Percentiles rank a stretch among this genome's conserved stretches.
phyloP scores from a whole-genome alignment of 1,140 invertebrate species.

The Drosophila willistoni region DNA sequence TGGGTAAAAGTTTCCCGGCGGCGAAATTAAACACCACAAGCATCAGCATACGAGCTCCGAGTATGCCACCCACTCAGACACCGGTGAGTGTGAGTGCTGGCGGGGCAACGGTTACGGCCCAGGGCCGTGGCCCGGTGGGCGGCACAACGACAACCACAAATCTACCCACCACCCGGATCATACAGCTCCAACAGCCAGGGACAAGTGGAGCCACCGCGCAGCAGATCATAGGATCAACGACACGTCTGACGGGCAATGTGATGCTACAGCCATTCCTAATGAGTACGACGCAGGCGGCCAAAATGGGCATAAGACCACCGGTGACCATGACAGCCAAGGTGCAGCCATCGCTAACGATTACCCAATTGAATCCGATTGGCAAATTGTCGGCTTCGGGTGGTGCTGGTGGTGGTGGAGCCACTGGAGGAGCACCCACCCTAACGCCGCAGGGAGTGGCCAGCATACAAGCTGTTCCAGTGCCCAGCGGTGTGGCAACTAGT shows the following conservation, averaged over 20 bases:
- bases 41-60: constrained; percentile 80
- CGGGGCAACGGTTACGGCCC: constrained; percentile 51
- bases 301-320: constrained; percentile 75
- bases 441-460: constrained; percentile 67
- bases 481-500: constrained; percentile 50
- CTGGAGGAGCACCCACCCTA: constrained; percentile 42
- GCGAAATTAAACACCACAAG: constrained; percentile 77
- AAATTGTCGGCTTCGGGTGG: constrained; percentile 58
- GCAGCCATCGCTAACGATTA: constrained; percentile 81
- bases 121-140: constrained; percentile 53
- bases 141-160: constrained; percentile 60
- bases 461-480: constrained; percentile 66
- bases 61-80: constrained; percentile 65
- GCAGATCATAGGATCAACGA: constrained; percentile 71
- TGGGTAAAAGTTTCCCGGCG: constrained; percentile 70
- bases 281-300: constrained; percentile 67
- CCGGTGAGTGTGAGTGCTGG: constrained; percentile 55
- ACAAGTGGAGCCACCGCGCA: constrained; percentile 59
- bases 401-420: not conserved
- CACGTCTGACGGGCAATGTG: constrained; percentile 70
- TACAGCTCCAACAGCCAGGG: constrained; percentile 78
- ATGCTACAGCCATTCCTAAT: constrained; percentile 81
- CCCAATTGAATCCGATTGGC: constrained; percentile 73
- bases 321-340: constrained; percentile 79
- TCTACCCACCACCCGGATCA: constrained; percentile 76